Evolutionary conservation across 1,140 invertebrate genomes (phyloP).

Genomic region (Linepithema humile): DNA sequence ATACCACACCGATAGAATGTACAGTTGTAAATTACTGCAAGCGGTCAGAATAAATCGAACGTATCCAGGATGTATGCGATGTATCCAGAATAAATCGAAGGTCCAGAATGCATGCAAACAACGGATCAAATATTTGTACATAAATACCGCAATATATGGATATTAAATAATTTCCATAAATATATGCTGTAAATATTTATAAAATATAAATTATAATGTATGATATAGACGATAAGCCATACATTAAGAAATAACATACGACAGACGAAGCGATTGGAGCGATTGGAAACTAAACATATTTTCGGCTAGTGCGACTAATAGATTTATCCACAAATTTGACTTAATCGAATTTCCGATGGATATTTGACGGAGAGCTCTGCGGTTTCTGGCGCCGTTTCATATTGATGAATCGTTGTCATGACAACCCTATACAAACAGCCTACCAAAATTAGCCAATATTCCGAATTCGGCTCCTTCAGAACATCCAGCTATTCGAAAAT

Average conservation of each 20-base stretch:
- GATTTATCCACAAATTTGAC: neutral
- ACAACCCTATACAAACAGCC: conserved; percentile 23
- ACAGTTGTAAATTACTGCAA: conserved; percentile 4
- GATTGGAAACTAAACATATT: neutral
- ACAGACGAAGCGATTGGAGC: neutral
- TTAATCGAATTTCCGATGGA: conserved; percentile 9
- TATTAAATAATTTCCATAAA: conserved; percentile 3
- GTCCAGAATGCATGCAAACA: no score
- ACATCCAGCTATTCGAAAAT: neutral
- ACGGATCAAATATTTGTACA: conserved; percentile 19
- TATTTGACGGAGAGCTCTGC: conserved; percentile 1
- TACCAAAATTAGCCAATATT: conserved; percentile 26
- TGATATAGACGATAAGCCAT: neutral
- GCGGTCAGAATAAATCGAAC: neutral
- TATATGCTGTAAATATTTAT: neutral
- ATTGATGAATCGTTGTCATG: conserved; percentile 44
- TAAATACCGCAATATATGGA: conserved; percentile 9
- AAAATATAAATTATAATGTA: neutral
- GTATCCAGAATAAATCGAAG: neutral
- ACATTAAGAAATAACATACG: neutral
- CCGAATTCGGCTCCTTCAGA: neutral
- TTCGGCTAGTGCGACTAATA: neutral
- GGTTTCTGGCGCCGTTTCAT: conserved; percentile 14
- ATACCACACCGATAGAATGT: neutral
- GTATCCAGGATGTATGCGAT: no score